These are phyloP conservation scores for Chromis chromis DNA, from an alignment of 2,797 vertebrate species.

Conservation along the genomic window DNA sequence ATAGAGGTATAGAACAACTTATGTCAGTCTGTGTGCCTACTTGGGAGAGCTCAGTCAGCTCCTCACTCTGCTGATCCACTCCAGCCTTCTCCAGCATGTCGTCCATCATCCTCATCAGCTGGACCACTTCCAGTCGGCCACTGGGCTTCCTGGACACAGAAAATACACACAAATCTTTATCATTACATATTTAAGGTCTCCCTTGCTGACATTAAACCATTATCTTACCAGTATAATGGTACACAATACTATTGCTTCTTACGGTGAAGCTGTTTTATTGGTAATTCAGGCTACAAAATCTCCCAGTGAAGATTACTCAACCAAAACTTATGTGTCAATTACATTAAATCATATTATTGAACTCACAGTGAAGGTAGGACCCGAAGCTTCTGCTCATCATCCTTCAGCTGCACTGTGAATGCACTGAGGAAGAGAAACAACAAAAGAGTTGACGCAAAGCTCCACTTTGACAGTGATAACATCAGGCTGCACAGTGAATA, in stretches of 20 bases:
- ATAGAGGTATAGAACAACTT: background rate
- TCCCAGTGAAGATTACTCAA: background rate
- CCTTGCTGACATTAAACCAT: background rate
- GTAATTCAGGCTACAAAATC: background rate
- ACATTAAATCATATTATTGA: conserved; percentile 29
- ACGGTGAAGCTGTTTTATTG: background rate
- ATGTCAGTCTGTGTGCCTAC: conserved; percentile 68
- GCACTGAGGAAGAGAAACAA: conserved; percentile 82
- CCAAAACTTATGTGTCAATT: background rate
- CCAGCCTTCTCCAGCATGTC: conserved; percentile 90
- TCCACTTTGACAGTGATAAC: background rate
- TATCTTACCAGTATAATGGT: background rate
- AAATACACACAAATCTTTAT: background rate
- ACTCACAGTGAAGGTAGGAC: conserved; percentile 92
- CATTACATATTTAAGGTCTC: background rate
- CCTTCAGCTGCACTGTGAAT: conserved; percentile 89
- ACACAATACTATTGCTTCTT: background rate
- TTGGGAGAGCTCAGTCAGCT: conserved; percentile 87
- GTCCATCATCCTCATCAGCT: conserved; percentile 91
- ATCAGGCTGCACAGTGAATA: background rate
- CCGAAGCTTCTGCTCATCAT: conserved; percentile 85
- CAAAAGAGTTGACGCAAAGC: background rate
- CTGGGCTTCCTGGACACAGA: conserved; percentile 86
- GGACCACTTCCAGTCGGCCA: conserved; percentile 87
- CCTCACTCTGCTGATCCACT: conserved; percentile 78